These are phyloP conservation scores for Eulemur macaco DNA, from an alignment of 2,113 vertebrate genomes.

Conservation along the genomic window DNA sequence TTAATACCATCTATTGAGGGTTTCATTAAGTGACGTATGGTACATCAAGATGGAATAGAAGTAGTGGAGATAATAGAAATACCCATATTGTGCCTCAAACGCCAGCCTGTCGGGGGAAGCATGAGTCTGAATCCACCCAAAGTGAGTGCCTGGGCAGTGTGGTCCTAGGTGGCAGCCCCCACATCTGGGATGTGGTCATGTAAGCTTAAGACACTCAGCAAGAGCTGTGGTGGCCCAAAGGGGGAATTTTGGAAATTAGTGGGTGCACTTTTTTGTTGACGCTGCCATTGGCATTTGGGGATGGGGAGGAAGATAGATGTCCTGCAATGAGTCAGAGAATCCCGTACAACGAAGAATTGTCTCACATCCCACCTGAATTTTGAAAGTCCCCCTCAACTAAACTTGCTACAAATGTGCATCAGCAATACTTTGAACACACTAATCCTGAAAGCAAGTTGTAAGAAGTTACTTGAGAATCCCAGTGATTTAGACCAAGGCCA, in stretches of 20 bases:
- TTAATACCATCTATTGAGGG: neutral
- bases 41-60: neutral
- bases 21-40: neutral
- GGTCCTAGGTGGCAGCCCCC: neutral
- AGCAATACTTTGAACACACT: neutral
- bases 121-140: neutral
- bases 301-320: neutral
- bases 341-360: neutral
- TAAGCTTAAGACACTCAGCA: neutral
- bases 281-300: neutral
- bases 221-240: neutral
- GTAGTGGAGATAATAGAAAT: neutral
- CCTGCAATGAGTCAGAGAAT: neutral
- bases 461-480: neutral
- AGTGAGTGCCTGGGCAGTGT: neutral
- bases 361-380: neutral
- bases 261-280: neutral
- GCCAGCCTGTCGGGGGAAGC: neutral
- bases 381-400: neutral
- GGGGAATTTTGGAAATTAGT: neutral
- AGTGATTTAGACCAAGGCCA: neutral
- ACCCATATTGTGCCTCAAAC: too few relatives aligned
- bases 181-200: neutral
- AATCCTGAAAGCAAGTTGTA: neutral
- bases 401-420: neutral